Base-by-base conservation (phyloP, 2,113 vertebrate species). In the Pterocles orientalis region DNA sequence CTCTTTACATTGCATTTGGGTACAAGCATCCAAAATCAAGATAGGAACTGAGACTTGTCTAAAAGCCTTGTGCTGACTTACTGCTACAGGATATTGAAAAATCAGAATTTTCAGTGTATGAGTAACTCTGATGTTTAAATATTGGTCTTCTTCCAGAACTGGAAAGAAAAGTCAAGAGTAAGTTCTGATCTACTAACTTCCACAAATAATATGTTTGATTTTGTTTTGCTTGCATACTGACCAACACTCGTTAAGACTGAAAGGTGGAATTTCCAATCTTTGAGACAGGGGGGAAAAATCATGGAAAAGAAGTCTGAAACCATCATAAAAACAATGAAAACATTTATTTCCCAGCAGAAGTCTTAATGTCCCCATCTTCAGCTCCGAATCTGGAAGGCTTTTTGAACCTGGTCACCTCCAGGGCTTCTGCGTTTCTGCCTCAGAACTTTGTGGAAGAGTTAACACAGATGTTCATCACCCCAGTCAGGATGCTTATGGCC, bases 171-270 rank as follows among this genome's bases (percentile, higher is more conserved):
- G 11, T 39, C 10, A 43, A 16, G 36, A 58, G 4, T 68, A 60
- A 68, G 19, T 77, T 90, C 31, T 81, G 51, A 86, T 62, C 26
- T 73, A 21, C 23, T 50, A 4, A 28, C 18, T 56, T 68, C 21
- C 25, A 71, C 47, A 76, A 78, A 34, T 54, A 62, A 4, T 41
- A 23, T 8, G 7, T 51, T 90, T 2, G 0, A 17, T 82, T 83
- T 88, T 86, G 58, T 88, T 93, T 88, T 95, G 47, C 43, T 93
- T 92, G 36, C 24, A 7, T 31, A 3, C 24, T 83, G 36, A 26
- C n/a, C 60, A 54, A 33, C 13, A 39, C 58, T 62, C 1, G 0
- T 25, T 25, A 69, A 82, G 50, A 17, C n/a, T 73, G 60, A n/a
- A 45, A 80, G 33, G 53, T 65, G 28, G 29, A 65, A 76, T 81